These are phyloP conservation scores for Columba livia DNA, from an alignment of 2,113 vertebrate genomes.

Conservation along the genomic window DNA sequence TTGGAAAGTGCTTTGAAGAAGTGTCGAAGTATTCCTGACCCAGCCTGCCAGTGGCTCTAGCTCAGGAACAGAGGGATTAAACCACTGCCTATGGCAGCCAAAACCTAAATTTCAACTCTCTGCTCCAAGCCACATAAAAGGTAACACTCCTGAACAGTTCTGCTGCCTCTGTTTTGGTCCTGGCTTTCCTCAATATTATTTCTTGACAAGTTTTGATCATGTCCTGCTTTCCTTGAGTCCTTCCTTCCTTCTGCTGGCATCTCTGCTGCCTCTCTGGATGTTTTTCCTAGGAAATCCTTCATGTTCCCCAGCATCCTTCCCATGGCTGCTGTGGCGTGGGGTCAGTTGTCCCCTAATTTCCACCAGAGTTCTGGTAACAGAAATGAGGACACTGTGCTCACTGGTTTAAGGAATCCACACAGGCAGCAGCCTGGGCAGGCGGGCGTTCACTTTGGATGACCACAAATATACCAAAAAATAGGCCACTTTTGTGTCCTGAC, in stretches of 20 bases:
- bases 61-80: not conserved
- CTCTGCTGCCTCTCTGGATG: not conserved
- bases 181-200: not conserved
- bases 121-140: not conserved
- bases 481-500: not conserved
- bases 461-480: not conserved
- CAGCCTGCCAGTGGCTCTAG: not conserved
- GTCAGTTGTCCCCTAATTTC: not conserved
- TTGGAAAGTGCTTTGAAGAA: not conserved
- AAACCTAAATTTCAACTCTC: not conserved
- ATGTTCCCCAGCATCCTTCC: not conserved
- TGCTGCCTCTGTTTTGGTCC: not conserved
- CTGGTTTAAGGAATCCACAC: not conserved
- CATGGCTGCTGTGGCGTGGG: fast-evolving
- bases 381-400: not conserved
- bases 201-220: not conserved
- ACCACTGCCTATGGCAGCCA: not conserved
- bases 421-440: not conserved
- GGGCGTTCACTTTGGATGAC: not conserved
- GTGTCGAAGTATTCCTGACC: not conserved
- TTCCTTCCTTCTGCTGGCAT: not conserved
- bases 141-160: not conserved
- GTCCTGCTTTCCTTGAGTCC: not conserved
- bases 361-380: not conserved
- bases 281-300: not conserved